Percentiles rank a stretch among this genome's conserved stretches.
Conservation (phyloP, 2,797 vertebrate genomes). For the Enteromius paludinosus region DNA sequence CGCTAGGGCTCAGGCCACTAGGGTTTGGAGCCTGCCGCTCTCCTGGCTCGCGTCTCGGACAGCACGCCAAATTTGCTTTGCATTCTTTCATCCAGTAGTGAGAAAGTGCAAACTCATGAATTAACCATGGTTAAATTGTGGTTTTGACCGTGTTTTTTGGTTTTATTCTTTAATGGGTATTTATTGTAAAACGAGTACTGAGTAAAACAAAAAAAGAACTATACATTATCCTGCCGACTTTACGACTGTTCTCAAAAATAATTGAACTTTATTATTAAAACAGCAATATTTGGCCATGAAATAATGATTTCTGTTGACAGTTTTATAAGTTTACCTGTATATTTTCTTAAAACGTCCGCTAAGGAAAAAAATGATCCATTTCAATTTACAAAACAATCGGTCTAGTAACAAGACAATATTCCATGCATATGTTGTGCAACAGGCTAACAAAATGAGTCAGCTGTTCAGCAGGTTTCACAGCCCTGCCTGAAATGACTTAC, state of each 20-base stretch:
- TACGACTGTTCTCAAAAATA: background rate
- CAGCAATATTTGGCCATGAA: background rate
- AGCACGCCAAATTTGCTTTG: no score
- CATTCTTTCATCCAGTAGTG: no score
- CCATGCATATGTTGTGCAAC: background rate
- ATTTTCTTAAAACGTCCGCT: background rate
- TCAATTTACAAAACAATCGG: background rate
- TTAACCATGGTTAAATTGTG: no score
- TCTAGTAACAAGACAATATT: background rate
- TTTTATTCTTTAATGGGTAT: background rate
- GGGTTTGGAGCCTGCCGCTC: no score
- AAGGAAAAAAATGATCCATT: background rate
- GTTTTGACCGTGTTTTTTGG: background rate
- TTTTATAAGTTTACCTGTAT: background rate
- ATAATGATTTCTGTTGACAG: background rate
- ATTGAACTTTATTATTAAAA: no score
- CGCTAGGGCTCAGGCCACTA: no score
- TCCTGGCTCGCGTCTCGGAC: no score
- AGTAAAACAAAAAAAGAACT: background rate
- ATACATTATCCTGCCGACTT: background rate
- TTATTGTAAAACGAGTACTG: background rate
- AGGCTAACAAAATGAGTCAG: background rate
- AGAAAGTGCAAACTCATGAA: no score
- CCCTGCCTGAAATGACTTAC: background rate
- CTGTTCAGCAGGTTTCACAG: background rate